phyloP scores from a whole-genome alignment of 2,113 vertebrate genomes.

The Sceloporus undulatus region DNA sequence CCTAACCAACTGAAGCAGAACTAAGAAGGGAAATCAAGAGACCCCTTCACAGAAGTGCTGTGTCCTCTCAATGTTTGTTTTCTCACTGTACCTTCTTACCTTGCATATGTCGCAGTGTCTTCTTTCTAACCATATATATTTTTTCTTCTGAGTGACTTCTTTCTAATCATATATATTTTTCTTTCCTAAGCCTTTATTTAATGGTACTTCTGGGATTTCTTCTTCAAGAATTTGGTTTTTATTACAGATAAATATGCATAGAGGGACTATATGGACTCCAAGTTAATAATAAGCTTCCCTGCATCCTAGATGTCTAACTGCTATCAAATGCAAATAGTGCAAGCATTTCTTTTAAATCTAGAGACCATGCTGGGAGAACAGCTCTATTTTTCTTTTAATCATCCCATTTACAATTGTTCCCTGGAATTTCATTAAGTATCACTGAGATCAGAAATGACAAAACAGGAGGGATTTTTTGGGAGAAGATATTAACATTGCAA shows the following conservation, averaged over 20 bases:
- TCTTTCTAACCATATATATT: too few species aligned
- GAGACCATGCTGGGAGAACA: constrained; percentile 41
- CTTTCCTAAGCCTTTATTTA: constrained; percentile 9
- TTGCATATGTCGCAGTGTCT: too few species aligned
- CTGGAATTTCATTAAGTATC: constrained; percentile 39
- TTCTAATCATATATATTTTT: neutral
- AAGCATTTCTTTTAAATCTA: constrained; percentile 32
- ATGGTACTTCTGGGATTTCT: neutral
- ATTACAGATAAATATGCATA: constrained; percentile 43
- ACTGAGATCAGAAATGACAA: constrained; percentile 28
- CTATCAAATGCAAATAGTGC: constrained; percentile 33
- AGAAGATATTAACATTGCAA: constrained; percentile 17
- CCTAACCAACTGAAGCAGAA: too few species aligned
- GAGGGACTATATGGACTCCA: constrained; percentile 33
- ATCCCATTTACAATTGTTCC: constrained; percentile 24
- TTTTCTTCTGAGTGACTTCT: neutral
- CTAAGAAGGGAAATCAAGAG: too few species aligned
- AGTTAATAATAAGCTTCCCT: constrained; percentile 39
- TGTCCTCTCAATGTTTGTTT: too few species aligned
- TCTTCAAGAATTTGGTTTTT: constrained; percentile 31
- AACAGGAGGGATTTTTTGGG: constrained; percentile 18
- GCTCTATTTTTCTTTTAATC: constrained; percentile 31
- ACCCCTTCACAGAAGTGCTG: too few species aligned
- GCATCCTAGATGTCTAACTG: constrained; percentile 38
- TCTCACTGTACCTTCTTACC: too few species aligned